Conservation (phyloP, 2,113 vertebrate species). For the Chascanopsetta lugubris region DNA sequence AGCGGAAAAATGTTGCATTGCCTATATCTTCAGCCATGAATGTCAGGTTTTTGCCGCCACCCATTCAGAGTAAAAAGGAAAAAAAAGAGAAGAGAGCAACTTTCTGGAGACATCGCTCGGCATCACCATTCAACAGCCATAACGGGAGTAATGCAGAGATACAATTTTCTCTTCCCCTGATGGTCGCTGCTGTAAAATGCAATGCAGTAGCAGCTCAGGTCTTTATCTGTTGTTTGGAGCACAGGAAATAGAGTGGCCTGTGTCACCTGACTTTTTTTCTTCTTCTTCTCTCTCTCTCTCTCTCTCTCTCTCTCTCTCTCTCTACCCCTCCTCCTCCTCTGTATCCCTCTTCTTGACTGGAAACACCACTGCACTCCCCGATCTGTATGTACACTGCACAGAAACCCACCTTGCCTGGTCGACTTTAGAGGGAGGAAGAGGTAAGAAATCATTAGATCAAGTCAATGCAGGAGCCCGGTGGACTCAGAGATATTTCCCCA, state of each 20-base stretch:
- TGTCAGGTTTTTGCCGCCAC: slow-evolving; percentile 27
- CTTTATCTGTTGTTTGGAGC: slow-evolving; percentile 36
- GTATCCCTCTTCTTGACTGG: slow-evolving; percentile 1
- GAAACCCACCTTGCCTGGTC: neutral
- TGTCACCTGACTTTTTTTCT: slow-evolving; percentile 17
- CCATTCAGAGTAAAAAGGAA: slow-evolving; percentile 5
- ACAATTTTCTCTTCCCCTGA: slow-evolving; percentile 17
- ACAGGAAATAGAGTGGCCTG: slow-evolving; percentile 6
- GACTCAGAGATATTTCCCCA: neutral
- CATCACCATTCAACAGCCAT: slow-evolving; percentile 6
- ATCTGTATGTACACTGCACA: neutral
- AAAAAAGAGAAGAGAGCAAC: slow-evolving; percentile 7
- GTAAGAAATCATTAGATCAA: neutral
- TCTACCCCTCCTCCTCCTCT: neutral
- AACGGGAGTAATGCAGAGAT: neutral
- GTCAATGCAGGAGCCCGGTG: neutral
- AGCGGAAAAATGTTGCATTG: slow-evolving; percentile 8
- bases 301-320: too few species aligned
- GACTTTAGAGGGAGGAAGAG: neutral
- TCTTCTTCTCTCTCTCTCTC: too few species aligned
- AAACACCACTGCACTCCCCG: neutral
- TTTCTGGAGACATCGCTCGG: slow-evolving; percentile 22
- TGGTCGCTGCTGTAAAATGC: slow-evolving; percentile 31
- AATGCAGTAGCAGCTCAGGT: slow-evolving; percentile 14
- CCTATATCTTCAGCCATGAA: slow-evolving; percentile 8